A percentile compares a stretch with the other conserved stretches of the same genome.
These are phyloP conservation scores for Agriopis leucophaearia DNA, from an alignment of 2,888 invertebrate species.

Conservation along the genomic window DNA sequence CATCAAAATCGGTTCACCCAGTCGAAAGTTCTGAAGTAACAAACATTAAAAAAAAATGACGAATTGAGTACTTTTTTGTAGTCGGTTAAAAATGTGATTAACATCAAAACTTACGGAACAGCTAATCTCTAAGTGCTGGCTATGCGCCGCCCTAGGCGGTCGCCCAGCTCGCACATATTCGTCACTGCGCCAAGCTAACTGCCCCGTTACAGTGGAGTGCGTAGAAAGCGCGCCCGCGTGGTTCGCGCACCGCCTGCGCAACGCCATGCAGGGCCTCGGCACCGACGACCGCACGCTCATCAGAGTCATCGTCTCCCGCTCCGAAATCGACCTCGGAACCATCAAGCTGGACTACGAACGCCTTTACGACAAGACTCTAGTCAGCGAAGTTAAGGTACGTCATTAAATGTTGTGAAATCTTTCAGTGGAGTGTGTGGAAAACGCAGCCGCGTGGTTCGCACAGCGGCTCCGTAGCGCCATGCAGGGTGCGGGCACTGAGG, in stretches of 20 bases:
- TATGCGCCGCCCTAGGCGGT: too few species aligned
- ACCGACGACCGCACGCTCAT: conserved; percentile 91
- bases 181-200: too few species aligned
- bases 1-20: too few species aligned
- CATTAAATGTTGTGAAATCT: conserved; percentile 52
- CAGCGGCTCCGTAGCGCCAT: conserved; percentile 88
- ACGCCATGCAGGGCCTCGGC: conserved; percentile 89
- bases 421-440: conserved; percentile 91
- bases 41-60: too few species aligned
- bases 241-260: conserved; percentile 89
- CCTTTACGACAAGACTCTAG: conserved; percentile 89
- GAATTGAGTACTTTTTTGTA: too few species aligned
- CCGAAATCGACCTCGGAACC: conserved; percentile 89
- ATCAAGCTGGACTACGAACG: conserved; percentile 90
- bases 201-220: conserved; percentile 87
- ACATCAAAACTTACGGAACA: too few species aligned
- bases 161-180: too few species aligned
- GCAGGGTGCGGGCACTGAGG: conserved; percentile 91
- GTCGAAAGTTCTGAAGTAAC: too few species aligned
- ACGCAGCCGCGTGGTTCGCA: conserved; percentile 90
- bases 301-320: conserved; percentile 89
- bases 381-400: conserved; percentile 87
- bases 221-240: conserved; percentile 89
- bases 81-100: too few species aligned
- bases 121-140: too few species aligned